Evolutionary conservation across 2,113 vertebrate genomes (phyloP).

Genomic region (Trichechus manatus): DNA sequence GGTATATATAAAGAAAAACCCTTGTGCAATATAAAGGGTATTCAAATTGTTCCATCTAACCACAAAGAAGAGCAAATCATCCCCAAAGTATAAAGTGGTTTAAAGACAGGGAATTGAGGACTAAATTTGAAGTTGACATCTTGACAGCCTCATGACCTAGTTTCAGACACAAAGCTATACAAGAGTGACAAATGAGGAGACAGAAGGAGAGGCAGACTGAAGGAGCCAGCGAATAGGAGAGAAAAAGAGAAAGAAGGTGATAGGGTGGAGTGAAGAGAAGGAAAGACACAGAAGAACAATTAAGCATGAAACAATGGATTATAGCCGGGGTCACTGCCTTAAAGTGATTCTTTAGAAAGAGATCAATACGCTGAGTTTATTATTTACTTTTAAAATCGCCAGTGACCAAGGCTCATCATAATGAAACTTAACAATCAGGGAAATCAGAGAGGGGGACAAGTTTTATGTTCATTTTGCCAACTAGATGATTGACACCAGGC

Average conservation of each 20-base stretch:
- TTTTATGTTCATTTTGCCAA: background rate
- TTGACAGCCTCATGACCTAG: slow-evolving; percentile 81
- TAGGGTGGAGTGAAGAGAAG: background rate
- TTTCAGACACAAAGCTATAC: slow-evolving; percentile 70
- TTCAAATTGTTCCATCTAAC: slow-evolving; percentile 74
- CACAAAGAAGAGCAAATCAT: slow-evolving; percentile 77
- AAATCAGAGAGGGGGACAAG: background rate
- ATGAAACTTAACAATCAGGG: background rate
- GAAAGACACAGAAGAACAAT: background rate
- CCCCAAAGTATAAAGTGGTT: slow-evolving; percentile 71
- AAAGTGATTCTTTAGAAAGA: background rate
- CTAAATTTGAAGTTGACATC: slow-evolving; percentile 83
- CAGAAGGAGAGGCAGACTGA: background rate
- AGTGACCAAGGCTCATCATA: background rate
- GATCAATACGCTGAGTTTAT: background rate
- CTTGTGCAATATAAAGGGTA: slow-evolving; percentile 31
- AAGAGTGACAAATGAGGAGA: slow-evolving; percentile 57
- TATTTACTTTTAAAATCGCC: background rate
- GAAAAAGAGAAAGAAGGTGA: background rate
- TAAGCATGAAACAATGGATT: background rate
- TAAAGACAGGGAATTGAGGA: slow-evolving; percentile 81
- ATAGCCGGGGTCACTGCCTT: background rate
- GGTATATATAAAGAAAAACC: slow-evolving; percentile 44
- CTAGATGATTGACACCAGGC: background rate
- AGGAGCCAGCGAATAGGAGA: background rate